A percentile compares a stretch with the other conserved stretches of the same genome.
phyloP scores from a whole-genome alignment of 2,797 vertebrate genomes.

The Galagoides demidoff region DNA sequence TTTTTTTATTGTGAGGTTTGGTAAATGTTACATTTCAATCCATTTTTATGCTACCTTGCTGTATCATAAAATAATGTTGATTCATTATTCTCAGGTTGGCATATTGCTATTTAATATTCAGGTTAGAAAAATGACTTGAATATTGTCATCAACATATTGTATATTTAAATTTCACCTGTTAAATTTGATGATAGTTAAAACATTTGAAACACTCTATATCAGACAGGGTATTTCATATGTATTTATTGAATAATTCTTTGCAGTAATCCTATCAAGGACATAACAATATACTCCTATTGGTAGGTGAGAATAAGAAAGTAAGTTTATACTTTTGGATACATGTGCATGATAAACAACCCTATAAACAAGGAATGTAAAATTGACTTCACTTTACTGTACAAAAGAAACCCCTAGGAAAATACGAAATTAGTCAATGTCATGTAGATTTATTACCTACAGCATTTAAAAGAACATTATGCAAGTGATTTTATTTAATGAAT shows the following conservation, averaged over 20 bases:
- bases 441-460: slow-evolving; percentile 9
- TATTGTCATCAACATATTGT: background rate
- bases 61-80: background rate
- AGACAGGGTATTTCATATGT: background rate
- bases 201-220: background rate
- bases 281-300: background rate
- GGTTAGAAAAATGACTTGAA: background rate
- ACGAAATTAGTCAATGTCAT: slow-evolving; percentile 35
- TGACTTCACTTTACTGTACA: background rate
- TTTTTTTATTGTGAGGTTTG: background rate
- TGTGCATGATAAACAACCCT: background rate
- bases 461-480: background rate
- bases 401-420: background rate
- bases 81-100: background rate
- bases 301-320: background rate
- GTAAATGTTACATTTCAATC: background rate
- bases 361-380: background rate
- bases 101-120: background rate
- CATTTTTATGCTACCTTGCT: background rate
- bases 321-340: background rate
- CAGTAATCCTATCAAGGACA: background rate
- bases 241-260: background rate
- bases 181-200: background rate
- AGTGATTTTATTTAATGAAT: background rate
- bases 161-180: background rate